phyloP scores from a whole-genome alignment of 2,888 invertebrate genomes.

The Pammene fasciana region DNA sequence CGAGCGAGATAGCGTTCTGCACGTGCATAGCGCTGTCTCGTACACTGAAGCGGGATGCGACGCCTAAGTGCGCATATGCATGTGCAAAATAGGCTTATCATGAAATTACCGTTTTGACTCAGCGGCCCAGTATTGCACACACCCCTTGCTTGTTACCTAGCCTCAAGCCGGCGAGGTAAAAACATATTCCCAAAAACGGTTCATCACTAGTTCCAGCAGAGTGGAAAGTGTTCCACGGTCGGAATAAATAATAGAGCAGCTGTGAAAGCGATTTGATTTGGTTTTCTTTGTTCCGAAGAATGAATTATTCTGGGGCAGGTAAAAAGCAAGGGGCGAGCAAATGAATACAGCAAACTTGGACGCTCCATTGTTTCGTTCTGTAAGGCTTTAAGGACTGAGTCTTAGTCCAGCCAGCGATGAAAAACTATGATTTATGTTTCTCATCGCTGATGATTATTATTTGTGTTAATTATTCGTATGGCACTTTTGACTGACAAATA shows the following conservation, averaged over 20 bases:
- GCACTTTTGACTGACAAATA: background rate
- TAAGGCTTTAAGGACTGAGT: slow-evolving; percentile 17
- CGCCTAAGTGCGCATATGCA: too few relatives aligned
- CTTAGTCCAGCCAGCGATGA: slow-evolving; percentile 2
- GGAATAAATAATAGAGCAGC: slow-evolving; percentile 62
- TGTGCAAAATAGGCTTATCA: too few relatives aligned
- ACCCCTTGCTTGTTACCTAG: too few relatives aligned
- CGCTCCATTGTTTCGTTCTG: slow-evolving; percentile 28
- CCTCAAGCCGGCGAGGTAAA: too few relatives aligned
- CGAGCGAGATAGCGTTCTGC: too few relatives aligned
- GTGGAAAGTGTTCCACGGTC: slow-evolving; percentile 33
- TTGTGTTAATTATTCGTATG: background rate
- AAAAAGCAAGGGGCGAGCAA: slow-evolving; percentile 39
- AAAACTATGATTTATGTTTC: background rate
- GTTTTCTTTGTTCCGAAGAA: slow-evolving; percentile 56
- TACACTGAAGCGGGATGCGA: too few relatives aligned
- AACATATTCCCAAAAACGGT: background rate
- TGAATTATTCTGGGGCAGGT: slow-evolving; percentile 47
- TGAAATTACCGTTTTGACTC: too few relatives aligned
- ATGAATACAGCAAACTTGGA: slow-evolving; percentile 37
- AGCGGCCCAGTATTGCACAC: too few relatives aligned
- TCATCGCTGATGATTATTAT: too few relatives aligned
- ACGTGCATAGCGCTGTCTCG: too few relatives aligned
- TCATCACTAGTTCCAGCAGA: slow-evolving; percentile 1
- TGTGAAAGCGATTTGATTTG: slow-evolving; percentile 60